Conservation (phyloP, 2,797 vertebrate genomes). For the Discoglossus pictus region DNA sequence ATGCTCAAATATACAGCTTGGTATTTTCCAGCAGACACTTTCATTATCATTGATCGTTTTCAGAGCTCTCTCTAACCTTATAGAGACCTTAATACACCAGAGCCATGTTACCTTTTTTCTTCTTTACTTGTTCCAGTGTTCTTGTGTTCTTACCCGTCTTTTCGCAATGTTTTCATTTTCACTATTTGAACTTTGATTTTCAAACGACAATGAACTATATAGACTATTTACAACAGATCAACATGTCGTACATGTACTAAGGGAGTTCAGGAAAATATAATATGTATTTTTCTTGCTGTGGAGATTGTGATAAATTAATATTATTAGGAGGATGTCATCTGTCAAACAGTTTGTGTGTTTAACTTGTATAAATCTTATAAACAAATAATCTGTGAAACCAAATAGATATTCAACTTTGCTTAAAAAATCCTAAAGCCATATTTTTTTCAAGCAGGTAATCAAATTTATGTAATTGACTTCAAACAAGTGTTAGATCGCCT, state of each 20-base stretch:
- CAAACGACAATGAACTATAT: constrained; percentile 1
- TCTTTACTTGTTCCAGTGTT: constrained; percentile 1
- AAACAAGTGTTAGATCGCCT: background rate
- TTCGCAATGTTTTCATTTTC: constrained; percentile 15
- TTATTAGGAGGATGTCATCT: too few relatives aligned
- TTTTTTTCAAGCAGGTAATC: too few relatives aligned
- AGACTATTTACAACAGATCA: too few relatives aligned
- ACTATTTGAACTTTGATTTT: constrained; percentile 22
- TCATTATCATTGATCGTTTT: constrained; percentile 41
- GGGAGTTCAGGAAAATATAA: too few relatives aligned
- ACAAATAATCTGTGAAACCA: too few relatives aligned
- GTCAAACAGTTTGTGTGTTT: too few relatives aligned
- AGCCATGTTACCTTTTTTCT: constrained; percentile 34
- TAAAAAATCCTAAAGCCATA: too few relatives aligned
- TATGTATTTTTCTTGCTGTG: background rate
- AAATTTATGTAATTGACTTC: too few relatives aligned
- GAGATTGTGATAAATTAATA: too few relatives aligned
- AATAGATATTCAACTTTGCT: too few relatives aligned
- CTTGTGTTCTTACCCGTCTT: constrained; percentile 16
- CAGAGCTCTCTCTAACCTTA: constrained; percentile 29
- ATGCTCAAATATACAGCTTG: constrained; percentile 1
- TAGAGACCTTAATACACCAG: constrained; percentile 35
- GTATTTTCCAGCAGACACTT: constrained; percentile 23
- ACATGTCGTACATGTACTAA: too few relatives aligned
- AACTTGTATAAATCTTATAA: too few relatives aligned